Conservation (phyloP, 2,888 invertebrate genomes). For the Platycheirus rosarum region DNA sequence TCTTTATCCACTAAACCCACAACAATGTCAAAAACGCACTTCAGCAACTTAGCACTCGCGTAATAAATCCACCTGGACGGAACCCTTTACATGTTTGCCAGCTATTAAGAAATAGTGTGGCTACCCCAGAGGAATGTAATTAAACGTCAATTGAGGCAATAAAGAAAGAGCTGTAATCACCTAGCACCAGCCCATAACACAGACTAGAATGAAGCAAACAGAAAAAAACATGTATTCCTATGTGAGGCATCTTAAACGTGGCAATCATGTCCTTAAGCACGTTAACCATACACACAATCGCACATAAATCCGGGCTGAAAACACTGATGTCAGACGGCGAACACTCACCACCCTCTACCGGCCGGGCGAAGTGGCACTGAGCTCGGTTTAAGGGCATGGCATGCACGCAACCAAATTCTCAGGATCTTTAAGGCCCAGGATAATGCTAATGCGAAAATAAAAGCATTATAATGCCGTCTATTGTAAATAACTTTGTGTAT, state of each 20-base stretch:
- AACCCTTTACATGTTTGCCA: constrained; percentile 63
- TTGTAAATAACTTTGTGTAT: neutral
- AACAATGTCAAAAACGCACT: constrained; percentile 53
- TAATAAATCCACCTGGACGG: constrained; percentile 41
- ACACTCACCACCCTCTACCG: neutral
- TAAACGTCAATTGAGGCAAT: constrained; percentile 65
- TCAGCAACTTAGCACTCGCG: constrained; percentile 12
- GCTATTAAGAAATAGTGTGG: constrained; percentile 68
- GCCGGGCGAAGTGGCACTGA: constrained; percentile 15
- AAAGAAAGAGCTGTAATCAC: constrained; percentile 49
- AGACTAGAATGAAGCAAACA: constrained; percentile 10
- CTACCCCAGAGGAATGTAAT: constrained; percentile 64
- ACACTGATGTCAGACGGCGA: constrained; percentile 17
- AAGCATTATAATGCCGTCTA: constrained; percentile 63
- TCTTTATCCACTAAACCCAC: too few species aligned
- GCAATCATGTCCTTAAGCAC: constrained; percentile 70
- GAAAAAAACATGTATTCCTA: constrained; percentile 42
- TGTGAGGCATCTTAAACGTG: constrained; percentile 66
- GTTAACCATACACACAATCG: constrained; percentile 51
- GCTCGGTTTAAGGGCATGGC: constrained; percentile 42
- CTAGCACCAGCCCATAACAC: constrained; percentile 13
- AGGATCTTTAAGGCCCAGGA: constrained; percentile 66
- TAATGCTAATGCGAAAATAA: constrained; percentile 72
- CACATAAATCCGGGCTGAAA: constrained; percentile 30
- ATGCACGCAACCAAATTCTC: constrained; percentile 58